These are phyloP conservation scores for Bungarus multicinctus DNA, from an alignment of 2,113 vertebrate species.

Conservation along the genomic window DNA sequence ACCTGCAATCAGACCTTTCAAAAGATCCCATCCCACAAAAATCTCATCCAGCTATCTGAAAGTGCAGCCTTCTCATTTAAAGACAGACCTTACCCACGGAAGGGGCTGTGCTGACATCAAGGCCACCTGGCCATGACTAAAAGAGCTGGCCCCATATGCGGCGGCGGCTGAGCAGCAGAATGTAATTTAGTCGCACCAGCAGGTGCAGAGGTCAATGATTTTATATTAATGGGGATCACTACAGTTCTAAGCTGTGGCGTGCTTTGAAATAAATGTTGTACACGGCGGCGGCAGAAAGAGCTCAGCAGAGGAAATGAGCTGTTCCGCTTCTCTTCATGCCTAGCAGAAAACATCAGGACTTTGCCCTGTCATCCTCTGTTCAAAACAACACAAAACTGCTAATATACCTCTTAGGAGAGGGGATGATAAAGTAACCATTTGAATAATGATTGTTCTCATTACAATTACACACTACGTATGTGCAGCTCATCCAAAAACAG, in stretches of 20 bases:
- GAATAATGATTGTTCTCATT: conserved; percentile 3
- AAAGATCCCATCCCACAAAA: conserved; percentile 62
- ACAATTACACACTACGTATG: too few species aligned
- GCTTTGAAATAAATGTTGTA: conserved; percentile 82
- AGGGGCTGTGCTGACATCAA: conserved; percentile 72
- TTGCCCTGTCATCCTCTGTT: conserved; percentile 64
- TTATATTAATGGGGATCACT: conserved; percentile 85
- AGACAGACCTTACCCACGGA: conserved; percentile 68
- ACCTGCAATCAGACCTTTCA: conserved; percentile 52
- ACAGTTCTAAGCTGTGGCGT: conserved; percentile 78
- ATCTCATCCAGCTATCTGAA: conserved; percentile 71
- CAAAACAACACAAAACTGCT: conserved; percentile 49
- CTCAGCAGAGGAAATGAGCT: conserved; percentile 77
- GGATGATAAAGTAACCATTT: conserved; percentile 19
- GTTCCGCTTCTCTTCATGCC: conserved; percentile 73
- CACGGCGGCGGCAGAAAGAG: conserved; percentile 74
- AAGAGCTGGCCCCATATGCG: conserved; percentile 73
- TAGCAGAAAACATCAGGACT: conserved; percentile 64
- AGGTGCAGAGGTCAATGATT: conserved; percentile 83
- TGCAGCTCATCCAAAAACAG: not conserved
- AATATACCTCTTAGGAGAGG: conserved; percentile 21
- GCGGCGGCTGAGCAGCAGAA: conserved; percentile 80
- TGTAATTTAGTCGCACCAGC: conserved; percentile 80
- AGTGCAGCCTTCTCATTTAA: conserved; percentile 78
- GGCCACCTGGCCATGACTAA: conserved; percentile 75